phyloP scores from a whole-genome alignment of 2,113 vertebrate genomes.

The Thunnus maccoyii region DNA sequence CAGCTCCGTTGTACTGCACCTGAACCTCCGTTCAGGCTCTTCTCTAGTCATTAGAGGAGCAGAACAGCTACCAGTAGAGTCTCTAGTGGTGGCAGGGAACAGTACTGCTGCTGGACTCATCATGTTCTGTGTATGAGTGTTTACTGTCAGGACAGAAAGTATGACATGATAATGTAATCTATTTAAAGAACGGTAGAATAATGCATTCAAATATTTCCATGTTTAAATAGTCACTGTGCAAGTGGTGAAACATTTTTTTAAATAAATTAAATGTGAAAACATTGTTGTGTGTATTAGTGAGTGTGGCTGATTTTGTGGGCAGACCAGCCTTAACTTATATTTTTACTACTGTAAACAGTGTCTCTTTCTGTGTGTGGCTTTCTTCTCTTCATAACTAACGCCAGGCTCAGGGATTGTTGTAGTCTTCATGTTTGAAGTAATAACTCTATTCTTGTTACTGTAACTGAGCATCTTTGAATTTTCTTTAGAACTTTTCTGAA shows the following conservation, averaged over 20 bases:
- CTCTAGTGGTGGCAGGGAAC: background rate
- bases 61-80: too few relatives aligned
- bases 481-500: too few relatives aligned
- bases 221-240: background rate
- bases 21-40: background rate
- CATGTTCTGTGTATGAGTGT: background rate
- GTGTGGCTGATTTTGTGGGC: background rate
- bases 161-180: slow-evolving; percentile 11
- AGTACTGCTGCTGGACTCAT: background rate
- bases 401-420: too few relatives aligned
- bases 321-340: too few relatives aligned
- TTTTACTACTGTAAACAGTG: too few relatives aligned
- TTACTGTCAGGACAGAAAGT: background rate
- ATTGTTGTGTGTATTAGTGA: background rate
- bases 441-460: too few relatives aligned
- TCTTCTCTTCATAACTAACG: too few relatives aligned
- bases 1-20: background rate
- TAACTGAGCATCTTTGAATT: too few relatives aligned
- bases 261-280: slow-evolving; percentile 37
- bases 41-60: too few relatives aligned
- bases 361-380: too few relatives aligned
- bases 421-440: too few relatives aligned
- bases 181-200: slow-evolving; percentile 29
- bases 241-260: background rate
- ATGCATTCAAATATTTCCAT: background rate